Evolutionary conservation across 35 echinoderm and acorn worm species (phyloP).

Genomic region (Nesometra sesokonis): DNA sequence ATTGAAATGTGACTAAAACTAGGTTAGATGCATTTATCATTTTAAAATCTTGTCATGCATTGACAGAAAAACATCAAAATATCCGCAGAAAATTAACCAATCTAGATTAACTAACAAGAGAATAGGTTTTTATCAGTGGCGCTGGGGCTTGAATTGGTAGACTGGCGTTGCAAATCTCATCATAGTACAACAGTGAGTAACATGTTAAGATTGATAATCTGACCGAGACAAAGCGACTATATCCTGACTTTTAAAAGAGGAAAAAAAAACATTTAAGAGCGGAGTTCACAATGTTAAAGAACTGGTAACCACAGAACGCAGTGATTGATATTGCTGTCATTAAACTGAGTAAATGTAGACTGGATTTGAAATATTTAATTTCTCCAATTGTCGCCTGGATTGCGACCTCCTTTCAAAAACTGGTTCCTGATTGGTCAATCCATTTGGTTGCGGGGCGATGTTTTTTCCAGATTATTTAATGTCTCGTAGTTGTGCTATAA

Average conservation of each 20-base stretch:
- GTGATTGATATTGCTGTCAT: not conserved
- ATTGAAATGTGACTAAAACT: not conserved
- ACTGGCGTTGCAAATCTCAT: too few relatives aligned
- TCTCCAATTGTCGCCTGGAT: not conserved
- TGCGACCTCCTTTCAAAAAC: not conserved
- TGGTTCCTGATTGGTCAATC: not conserved
- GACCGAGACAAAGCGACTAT: not conserved
- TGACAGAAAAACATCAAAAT: not conserved
- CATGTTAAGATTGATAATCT: not conserved
- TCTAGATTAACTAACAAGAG: not conserved
- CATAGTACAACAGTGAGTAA: not conserved
- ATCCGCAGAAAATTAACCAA: not conserved
- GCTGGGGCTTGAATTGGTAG: not conserved
- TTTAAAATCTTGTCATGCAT: not conserved
- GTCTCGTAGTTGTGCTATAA: too few relatives aligned
- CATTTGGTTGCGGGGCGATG: not conserved
- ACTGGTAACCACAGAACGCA: not conserved
- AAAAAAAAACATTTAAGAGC: not conserved
- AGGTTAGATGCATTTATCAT: not conserved
- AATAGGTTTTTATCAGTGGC: not conserved
- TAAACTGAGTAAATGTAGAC: not conserved
- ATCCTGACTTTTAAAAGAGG: not conserved
- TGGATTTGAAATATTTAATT: not conserved
- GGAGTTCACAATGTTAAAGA: not conserved
- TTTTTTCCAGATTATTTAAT: not conserved